Evolutionary conservation across 2,113 vertebrate species (phyloP), one percentile per base, ranked within the genome.

Genomic region (Oreochromis niloticus): DNA sequence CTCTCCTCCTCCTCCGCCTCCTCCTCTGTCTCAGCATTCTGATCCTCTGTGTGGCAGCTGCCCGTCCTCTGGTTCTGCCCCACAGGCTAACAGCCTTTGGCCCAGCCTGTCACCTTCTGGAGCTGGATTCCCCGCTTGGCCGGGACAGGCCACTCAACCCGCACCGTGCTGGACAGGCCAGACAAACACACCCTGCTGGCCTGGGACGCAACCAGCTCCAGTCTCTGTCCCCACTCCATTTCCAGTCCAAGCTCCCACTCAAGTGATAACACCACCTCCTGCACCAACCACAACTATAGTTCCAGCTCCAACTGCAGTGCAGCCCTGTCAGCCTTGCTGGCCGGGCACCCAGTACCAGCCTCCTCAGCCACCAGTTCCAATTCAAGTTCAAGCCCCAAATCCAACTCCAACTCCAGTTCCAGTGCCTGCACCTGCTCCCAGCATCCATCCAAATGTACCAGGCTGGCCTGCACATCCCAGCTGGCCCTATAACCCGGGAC

Each of bases 401-500:
- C 87, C 87, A 50, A 84, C 55, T 17, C 89, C 89, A 7, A 22
- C 61, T 12, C 87, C 84, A 80, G n/a, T 73, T 7, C 79, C 32
- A 6, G 85, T 61, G 3, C 88, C 85, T 8, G 56, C 54, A 48
- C 92, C 90, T 11, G 63, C 46, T 11, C 4, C 90, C 10, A 83
- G 71, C 43, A 30, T 88, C 79, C 94, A 84, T 41, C 91, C 92
- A 24, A 82, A 48, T 52, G 30, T 88, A 30, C 78, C 90, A 6
- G 86, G 83, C 5, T 96, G 95, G 96, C 82, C 91, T 7, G 78
- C 85, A 41, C 85, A 88, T 55, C 90, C 89, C 5, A 71, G 89
- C 6, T 97, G 96, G 96, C 87, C 93, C 19, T 95, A 95, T 82
- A 95, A 96, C 90, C 96, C 96, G 1, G 96, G 96, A 24, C 96